Conservation (phyloP, 2,113 vertebrate genomes). For the Protobothrops mucrosquamatus region DNA sequence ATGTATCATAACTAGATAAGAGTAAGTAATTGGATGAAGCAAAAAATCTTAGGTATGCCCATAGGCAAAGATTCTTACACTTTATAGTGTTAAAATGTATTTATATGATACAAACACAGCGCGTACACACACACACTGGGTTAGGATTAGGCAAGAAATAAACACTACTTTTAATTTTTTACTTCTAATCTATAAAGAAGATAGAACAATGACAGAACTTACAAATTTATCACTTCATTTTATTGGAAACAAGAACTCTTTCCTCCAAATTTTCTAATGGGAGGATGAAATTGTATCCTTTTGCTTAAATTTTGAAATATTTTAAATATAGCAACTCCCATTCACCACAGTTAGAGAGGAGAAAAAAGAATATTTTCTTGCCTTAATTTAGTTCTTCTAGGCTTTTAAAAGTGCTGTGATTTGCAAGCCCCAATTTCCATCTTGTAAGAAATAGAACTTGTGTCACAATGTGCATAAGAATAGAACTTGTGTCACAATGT, state of each 20-base stretch:
- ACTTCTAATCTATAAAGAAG: not conserved
- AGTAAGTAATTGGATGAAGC: not conserved
- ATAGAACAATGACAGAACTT: not conserved
- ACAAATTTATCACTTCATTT: not conserved
- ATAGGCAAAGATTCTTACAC: not conserved
- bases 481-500: not conserved
- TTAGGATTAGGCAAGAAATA: not conserved
- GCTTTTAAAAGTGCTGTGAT: no score
- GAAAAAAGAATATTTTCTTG: not conserved
- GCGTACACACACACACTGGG: not conserved
- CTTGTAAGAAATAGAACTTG: not conserved
- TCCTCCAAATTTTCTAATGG: no score
- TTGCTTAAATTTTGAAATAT: no score
- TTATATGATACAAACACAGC: not conserved
- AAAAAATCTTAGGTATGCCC: not conserved
- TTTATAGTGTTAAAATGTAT: not conserved
- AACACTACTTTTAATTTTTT: not conserved
- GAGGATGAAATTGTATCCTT: no score
- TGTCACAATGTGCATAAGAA: not conserved
- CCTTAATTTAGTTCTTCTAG: not conserved
- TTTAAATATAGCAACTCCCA: not conserved
- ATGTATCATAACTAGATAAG: not conserved
- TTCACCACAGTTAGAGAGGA: not conserved
- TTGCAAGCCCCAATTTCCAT: not conserved
- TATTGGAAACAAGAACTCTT: not conserved